These are phyloP conservation scores for Sebastes itinus DNA, from an alignment of 2,797 vertebrate species.

Conservation along the genomic window DNA sequence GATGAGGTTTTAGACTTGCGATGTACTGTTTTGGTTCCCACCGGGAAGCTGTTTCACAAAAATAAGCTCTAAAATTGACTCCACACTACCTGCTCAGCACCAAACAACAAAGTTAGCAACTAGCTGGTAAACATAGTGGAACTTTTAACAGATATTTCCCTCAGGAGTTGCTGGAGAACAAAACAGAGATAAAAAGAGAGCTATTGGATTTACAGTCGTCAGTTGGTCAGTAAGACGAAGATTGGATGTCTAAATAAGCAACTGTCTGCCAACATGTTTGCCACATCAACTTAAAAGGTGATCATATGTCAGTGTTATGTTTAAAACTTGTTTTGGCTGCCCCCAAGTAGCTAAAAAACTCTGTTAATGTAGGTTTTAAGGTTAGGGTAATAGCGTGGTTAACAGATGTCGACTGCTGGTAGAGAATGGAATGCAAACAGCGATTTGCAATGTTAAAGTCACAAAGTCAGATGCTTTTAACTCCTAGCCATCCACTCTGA, in stretches of 20 bases:
- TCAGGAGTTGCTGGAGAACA: background rate
- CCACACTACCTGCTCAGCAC: background rate
- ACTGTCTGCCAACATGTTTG: background rate
- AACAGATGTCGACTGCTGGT: fast-evolving
- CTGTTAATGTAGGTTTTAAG: background rate
- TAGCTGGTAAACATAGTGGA: background rate
- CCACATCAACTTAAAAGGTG: background rate
- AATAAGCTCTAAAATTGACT: background rate
- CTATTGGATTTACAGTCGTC: background rate
- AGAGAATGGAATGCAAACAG: background rate
- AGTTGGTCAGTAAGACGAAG: background rate
- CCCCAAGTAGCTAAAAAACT: background rate
- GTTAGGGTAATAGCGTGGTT: background rate
- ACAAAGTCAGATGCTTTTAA: background rate
- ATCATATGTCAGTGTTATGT: background rate
- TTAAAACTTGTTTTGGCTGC: background rate
- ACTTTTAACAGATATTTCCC: background rate
- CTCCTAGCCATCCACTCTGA: background rate
- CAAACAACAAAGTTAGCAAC: background rate
- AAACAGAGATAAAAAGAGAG: background rate
- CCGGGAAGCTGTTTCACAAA: background rate
- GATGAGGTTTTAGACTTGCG: background rate
- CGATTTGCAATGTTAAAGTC: background rate
- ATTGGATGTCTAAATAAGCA: too few species aligned
- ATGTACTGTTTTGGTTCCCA: background rate